phyloP scores from a whole-genome alignment of 2,797 vertebrate species.

The Tauraco hartlaubi region DNA sequence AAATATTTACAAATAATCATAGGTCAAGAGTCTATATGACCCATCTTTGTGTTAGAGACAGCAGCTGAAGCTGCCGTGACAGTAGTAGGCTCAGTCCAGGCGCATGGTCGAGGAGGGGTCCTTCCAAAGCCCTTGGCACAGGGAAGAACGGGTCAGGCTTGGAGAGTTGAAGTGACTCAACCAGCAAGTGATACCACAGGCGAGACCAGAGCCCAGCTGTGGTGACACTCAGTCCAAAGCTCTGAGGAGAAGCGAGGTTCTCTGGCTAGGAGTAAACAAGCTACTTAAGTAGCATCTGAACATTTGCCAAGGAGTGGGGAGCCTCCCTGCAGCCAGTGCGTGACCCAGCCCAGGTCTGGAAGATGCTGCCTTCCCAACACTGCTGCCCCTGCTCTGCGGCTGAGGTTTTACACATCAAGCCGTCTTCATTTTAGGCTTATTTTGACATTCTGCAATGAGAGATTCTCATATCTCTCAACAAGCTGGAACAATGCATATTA shows the following conservation, averaged over 20 bases:
- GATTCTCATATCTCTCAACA: neutral
- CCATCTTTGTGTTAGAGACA: neutral
- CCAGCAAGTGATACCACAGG: neutral
- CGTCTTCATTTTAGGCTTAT: neutral
- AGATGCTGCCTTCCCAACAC: neutral
- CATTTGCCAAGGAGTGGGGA: neutral
- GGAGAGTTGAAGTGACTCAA: neutral
- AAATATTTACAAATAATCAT: neutral
- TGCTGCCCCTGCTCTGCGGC: neutral
- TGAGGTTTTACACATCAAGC: fast-evolving
- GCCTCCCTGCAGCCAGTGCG: neutral
- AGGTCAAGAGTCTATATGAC: neutral
- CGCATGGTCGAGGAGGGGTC: neutral
- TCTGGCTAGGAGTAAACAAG: neutral
- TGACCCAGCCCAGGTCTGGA: neutral
- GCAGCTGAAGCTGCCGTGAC: neutral
- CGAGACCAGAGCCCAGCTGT: fast-evolving
- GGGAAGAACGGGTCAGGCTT: neutral
- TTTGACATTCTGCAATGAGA: neutral
- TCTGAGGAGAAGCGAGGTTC: neutral
- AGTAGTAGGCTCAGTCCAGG: neutral
- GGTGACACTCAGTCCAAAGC: neutral
- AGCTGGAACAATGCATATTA: neutral
- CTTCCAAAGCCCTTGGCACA: neutral
- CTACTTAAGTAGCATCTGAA: neutral